Base-by-base conservation (phyloP, 2,888 invertebrate species). In the Apeira syringaria region DNA sequence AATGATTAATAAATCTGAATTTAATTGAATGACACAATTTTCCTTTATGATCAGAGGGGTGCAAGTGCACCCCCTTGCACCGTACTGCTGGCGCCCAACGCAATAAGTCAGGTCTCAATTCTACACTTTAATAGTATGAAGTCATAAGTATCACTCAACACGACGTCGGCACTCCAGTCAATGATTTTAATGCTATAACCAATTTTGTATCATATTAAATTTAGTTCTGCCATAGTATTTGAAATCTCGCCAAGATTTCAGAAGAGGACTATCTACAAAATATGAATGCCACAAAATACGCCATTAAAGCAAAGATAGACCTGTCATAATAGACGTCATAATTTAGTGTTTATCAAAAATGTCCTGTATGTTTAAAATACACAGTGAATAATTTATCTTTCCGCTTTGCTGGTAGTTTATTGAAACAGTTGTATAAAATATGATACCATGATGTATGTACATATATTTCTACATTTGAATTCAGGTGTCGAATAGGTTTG, bases 191-290 rank as follows among this genome's bases (percentile, higher is more conserved):
- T 57, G 51, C 61, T 66, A 63, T 58, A 53, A 57, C 54, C 63
- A 60, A 70, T 74, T n/a, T 68, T 66, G 64, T 74, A 20, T 20
- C 64, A 59, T 51, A 70, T 68, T 69, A 69, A 69, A 78, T 77
- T 64, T 74, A 77, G 63, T 75, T 46, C 70, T 68, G 62, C 61
- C 56, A 61, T 69, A 60, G 41, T 62, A 72, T 75, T 84, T 83
- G 83, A 84, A 80, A 75, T 70, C 72, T 64, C 75, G 83, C 84
- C 84, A 83, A 84, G 70, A 73, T 68, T 71, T 68, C 61, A 45
- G 61, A 63, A 69, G 64, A 77, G 59, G 63, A 74, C 68, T 65
- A 72, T 77, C 68, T 71, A 74, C 65, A 69, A 71, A 50, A 72
- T 68, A 80, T 78, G 70, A 74, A 77, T 79, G 74, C 75, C 80